Evolutionary conservation across 2,888 invertebrate species (phyloP).

Genomic region (Nomada flava): DNA sequence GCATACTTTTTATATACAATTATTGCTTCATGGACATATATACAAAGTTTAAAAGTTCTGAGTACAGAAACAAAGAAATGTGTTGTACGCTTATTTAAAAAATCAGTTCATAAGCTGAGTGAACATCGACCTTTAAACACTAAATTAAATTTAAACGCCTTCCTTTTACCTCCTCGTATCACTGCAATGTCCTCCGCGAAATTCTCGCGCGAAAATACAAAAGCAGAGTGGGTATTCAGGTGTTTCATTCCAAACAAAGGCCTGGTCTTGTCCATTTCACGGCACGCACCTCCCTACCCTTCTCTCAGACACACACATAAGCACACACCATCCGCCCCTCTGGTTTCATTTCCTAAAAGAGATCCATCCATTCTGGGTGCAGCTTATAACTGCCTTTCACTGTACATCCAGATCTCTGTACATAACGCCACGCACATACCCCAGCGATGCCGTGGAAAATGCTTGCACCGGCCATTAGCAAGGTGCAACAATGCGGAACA

Average conservation of each 20-base stretch:
- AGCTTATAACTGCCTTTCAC: conserved; percentile 36
- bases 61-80: no score
- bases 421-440: conserved; percentile 16
- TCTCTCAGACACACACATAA: background rate
- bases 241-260: background rate
- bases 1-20: no score
- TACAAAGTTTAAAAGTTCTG: no score
- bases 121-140: no score
- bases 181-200: no score
- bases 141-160: no score
- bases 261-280: background rate
- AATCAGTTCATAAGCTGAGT: no score
- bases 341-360: conserved; percentile 8
- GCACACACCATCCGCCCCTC: background rate
- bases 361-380: conserved; percentile 15
- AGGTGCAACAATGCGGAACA: conserved; percentile 80
- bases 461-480: conserved; percentile 77
- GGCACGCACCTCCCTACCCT: background rate
- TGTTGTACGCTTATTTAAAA: no score
- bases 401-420: background rate
- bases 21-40: no score
- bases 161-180: no score
- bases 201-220: no score
- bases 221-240: background rate
- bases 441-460: conserved; percentile 64